Conservation (phyloP, 2,797 vertebrate species). For the Anas bernieri region DNA sequence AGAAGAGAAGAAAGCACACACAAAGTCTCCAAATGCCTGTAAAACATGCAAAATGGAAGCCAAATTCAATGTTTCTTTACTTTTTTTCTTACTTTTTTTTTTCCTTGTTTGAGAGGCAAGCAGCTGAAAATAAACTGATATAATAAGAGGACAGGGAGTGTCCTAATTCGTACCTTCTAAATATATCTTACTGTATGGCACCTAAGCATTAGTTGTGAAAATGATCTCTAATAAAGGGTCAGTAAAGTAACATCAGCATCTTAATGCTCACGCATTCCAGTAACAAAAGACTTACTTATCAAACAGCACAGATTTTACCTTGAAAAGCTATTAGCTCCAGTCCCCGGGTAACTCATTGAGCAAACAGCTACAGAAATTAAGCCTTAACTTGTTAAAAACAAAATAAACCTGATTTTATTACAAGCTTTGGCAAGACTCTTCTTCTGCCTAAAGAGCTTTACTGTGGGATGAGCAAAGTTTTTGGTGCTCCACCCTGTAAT, state of each 20-base stretch:
- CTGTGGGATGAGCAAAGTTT: slow-evolving; percentile 8
- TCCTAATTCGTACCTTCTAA: background rate
- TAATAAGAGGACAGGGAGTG: background rate
- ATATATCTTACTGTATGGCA: background rate
- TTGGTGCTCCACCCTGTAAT: slow-evolving; percentile 35
- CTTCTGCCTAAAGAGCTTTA: slow-evolving; percentile 28
- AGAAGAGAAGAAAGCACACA: background rate
- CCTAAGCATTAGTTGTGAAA: slow-evolving; percentile 45
- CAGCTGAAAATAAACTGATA: background rate
- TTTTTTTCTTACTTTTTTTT: background rate
- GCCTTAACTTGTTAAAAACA: slow-evolving; percentile 56
- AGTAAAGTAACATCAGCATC: background rate
- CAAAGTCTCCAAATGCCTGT: background rate
- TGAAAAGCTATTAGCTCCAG: background rate
- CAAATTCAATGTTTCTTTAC: background rate
- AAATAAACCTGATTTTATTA: slow-evolving; percentile 32
- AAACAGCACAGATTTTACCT: background rate
- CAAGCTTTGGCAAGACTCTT: slow-evolving; percentile 45
- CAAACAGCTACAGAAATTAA: slow-evolving; percentile 50
- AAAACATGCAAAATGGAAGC: background rate
- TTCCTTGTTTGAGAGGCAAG: background rate
- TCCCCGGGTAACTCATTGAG: background rate
- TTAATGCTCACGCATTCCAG: background rate
- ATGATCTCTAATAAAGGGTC: background rate
- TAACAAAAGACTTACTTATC: background rate